Evolutionary conservation across 2,113 vertebrate species (phyloP).

Genomic region (Madoqua kirkii): DNA sequence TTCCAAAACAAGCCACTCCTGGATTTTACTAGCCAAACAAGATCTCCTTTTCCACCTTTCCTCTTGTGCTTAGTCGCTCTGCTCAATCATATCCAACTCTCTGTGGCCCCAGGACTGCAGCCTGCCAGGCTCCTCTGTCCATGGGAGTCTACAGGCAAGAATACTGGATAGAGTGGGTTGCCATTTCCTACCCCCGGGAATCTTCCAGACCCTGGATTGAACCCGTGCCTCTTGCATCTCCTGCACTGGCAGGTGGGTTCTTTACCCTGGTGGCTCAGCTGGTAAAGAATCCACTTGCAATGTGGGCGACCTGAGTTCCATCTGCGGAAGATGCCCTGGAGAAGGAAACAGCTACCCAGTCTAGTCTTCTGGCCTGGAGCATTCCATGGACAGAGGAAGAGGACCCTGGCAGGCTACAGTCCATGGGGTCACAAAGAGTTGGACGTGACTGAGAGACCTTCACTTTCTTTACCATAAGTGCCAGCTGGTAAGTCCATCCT

Average conservation of each 20-base stretch:
- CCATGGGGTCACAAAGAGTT: neutral
- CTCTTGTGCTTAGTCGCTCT: neutral
- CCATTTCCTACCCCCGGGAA: neutral
- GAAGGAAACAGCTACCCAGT: neutral
- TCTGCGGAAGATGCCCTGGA: neutral
- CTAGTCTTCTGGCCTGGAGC: neutral
- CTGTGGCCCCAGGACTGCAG: neutral
- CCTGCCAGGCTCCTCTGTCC: neutral
- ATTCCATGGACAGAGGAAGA: neutral
- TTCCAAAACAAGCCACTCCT: neutral
- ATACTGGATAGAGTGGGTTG: neutral
- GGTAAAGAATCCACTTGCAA: neutral
- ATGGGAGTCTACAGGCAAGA: neutral
- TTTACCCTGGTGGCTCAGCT: neutral
- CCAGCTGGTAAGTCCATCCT: neutral
- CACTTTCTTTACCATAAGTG: neutral
- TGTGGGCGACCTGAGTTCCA: neutral
- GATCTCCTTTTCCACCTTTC: neutral
- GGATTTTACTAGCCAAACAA: neutral
- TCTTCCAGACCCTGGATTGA: neutral
- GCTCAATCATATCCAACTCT: neutral
- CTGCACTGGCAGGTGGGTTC: neutral
- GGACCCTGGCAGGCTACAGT: neutral
- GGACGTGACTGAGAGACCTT: neutral
- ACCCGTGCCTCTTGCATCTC: neutral